Evolutionary conservation across 1,140 invertebrate genomes (phyloP).

Genomic region (Mizuhopecten yessoensis): DNA sequence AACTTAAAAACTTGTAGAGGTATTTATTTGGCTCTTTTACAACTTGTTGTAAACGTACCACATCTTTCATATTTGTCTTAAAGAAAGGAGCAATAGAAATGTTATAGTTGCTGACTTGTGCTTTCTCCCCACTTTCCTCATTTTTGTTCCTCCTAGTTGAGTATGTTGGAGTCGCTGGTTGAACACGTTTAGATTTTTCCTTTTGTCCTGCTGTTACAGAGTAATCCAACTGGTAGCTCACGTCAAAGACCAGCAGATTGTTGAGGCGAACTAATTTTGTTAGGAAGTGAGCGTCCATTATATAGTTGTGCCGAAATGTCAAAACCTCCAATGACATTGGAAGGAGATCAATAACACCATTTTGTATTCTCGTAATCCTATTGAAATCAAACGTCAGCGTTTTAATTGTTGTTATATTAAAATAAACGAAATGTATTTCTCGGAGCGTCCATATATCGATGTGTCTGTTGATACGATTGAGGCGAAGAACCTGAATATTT

Average conservation of each 20-base stretch:
- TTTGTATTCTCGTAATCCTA: neutral
- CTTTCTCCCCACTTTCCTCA: too few species aligned
- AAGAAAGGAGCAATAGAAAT: too few species aligned
- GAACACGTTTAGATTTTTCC: neutral
- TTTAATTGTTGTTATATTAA: neutral
- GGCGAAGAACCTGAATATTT: neutral
- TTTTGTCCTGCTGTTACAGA: neutral
- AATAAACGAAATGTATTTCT: neutral
- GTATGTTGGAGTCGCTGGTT: too few species aligned
- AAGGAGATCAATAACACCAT: neutral
- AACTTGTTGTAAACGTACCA: too few species aligned
- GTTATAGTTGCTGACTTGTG: too few species aligned
- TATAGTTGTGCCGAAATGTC: neutral
- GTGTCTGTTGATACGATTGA: neutral
- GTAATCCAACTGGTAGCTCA: neutral
- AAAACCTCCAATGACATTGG: neutral
- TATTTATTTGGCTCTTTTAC: neutral
- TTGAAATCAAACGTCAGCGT: neutral
- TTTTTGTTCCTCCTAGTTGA: too few species aligned
- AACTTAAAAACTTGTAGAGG: neutral
- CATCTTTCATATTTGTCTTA: too few species aligned
- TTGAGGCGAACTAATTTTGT: neutral
- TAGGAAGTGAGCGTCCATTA: neutral
- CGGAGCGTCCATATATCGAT: neutral
- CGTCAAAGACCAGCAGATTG: neutral